Evolutionary conservation across 2,797 vertebrate species (phyloP), one percentile per base, ranked within the genome.

Genomic region (Alca torda): DNA sequence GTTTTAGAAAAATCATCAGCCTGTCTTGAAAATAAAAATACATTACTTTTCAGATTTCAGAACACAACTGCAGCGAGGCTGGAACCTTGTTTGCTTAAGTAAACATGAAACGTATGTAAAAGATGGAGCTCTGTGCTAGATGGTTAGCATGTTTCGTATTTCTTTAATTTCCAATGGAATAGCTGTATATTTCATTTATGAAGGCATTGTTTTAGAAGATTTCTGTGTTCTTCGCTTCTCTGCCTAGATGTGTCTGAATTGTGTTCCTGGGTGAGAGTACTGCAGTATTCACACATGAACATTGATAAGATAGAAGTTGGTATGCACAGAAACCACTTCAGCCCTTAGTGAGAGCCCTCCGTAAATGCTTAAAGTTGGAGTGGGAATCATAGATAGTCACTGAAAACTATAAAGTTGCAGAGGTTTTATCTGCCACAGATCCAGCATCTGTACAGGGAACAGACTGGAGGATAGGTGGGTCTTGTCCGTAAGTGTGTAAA

Each of bases 31-130:
- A 89, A 76, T n/a, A 28, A 14, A 53, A 86, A 57, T 6, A 37
- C 24, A 30, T 43, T 63, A 9, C 8, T 14, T 74, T 56, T 33
- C 48, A 54, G 11, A 13, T 43, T 23, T 23, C 19, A 23, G 46
- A 48, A 48, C 21, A 23, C 21, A 48, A 51, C 50, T 51, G 50
- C 50, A 51, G 13, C 11, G 25, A 51, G 50, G 50, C 7, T 51
- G 26, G 50, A 51, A 16, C 50, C 50, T 51, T 25, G 2, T 79
- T 80, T 80, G 7, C 4, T 78, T 28, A 78, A 69, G 13, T 33
- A 63, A 85, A 39, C 8, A 24, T 0, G 0, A 61, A 84, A 57
- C 5, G 20, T 9, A 24, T 0, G 0, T 17, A 56, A 76, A 51
- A 23, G 23, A 25, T 46, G 10, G 48, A 76, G 37, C 53, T 79